phyloP scores from a whole-genome alignment of 1,140 invertebrate species.

The Psix sp. region DNA sequence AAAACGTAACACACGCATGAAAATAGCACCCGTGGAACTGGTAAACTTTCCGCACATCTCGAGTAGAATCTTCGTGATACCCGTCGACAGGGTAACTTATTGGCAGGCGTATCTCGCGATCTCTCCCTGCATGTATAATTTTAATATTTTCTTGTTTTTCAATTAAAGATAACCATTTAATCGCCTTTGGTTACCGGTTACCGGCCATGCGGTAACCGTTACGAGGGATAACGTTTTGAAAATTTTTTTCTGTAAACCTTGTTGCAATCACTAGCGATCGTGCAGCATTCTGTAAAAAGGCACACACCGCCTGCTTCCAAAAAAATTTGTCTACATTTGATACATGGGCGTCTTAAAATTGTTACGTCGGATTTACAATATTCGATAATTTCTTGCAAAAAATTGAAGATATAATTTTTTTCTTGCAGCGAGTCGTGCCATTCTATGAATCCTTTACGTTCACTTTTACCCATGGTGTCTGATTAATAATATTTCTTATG shows the following conservation, averaged over 20 bases:
- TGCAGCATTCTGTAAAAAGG: slow-evolving; percentile 1
- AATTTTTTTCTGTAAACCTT: slow-evolving; percentile 1
- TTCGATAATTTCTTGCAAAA: slow-evolving; percentile 1
- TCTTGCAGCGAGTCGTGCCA: neutral
- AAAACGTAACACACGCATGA: slow-evolving; percentile 28
- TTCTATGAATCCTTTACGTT: neutral
- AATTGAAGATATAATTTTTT: slow-evolving; percentile 1
- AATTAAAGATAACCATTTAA: neutral
- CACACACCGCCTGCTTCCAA: neutral
- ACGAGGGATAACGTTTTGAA: neutral
- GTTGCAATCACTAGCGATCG: neutral
- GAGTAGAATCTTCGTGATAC: slow-evolving; percentile 7
- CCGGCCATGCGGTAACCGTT: neutral
- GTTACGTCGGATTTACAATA: slow-evolving; percentile 4
- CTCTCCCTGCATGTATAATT: neutral
- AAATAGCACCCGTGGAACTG: slow-evolving; percentile 43
- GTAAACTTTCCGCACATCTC: slow-evolving; percentile 1
- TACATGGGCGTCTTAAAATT: neutral
- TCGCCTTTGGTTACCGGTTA: neutral
- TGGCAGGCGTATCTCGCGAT: neutral
- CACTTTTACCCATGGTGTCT: neutral
- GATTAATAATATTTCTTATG: neutral
- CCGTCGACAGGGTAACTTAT: slow-evolving; percentile 12
- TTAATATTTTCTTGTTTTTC: slow-evolving; percentile 1
- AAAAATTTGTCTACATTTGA: neutral